phyloP scores from a whole-genome alignment of 2,888 invertebrate genomes.

The Polyommatus iphigenia region DNA sequence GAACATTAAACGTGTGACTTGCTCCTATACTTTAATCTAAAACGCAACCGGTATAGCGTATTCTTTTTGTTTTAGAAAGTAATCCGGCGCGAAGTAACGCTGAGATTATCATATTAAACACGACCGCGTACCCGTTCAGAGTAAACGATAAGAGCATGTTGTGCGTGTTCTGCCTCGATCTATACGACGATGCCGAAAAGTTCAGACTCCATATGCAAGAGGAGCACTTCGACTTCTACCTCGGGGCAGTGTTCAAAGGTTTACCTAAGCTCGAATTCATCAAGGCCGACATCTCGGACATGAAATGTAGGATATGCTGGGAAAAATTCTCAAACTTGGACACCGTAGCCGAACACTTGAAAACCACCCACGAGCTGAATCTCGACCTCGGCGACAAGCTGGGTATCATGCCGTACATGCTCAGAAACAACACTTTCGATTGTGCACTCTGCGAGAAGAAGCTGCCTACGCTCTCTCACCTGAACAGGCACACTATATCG shows the following conservation, averaged over 20 bases:
- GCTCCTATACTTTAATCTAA: not conserved
- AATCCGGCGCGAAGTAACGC: conserved; percentile 69
- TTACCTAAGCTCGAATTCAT: conserved; percentile 67
- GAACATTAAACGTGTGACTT: not conserved
- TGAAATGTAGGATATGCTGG: conserved; percentile 59
- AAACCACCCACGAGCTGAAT: conserved; percentile 47
- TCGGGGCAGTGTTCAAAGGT: conserved; percentile 63
- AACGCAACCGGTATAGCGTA: conserved; percentile 40
- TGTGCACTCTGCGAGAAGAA: conserved; percentile 65
- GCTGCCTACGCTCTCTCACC: conserved; percentile 60
- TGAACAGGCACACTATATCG: conserved; percentile 67
- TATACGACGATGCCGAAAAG: conserved; percentile 60
- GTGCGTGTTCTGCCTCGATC: conserved; percentile 71
- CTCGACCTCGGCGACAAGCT: conserved; percentile 54
- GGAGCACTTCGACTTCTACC: conserved; percentile 60
- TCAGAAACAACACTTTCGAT: conserved; percentile 56
- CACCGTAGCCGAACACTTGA: conserved; percentile 55
- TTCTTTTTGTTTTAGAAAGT: conserved; percentile 70
- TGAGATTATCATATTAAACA: conserved; percentile 60
- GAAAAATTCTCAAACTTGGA: conserved; percentile 51
- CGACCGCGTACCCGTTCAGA: conserved; percentile 72
- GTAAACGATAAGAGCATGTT: conserved; percentile 70
- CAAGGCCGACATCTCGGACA: conserved; percentile 63
- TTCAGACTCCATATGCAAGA: conserved; percentile 63
- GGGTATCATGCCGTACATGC: conserved; percentile 66